Percentiles rank a stretch among this genome's conserved stretches.
These are phyloP conservation scores for Odontothrips loti DNA, from an alignment of 2,888 invertebrate genomes.

Conservation along the genomic window DNA sequence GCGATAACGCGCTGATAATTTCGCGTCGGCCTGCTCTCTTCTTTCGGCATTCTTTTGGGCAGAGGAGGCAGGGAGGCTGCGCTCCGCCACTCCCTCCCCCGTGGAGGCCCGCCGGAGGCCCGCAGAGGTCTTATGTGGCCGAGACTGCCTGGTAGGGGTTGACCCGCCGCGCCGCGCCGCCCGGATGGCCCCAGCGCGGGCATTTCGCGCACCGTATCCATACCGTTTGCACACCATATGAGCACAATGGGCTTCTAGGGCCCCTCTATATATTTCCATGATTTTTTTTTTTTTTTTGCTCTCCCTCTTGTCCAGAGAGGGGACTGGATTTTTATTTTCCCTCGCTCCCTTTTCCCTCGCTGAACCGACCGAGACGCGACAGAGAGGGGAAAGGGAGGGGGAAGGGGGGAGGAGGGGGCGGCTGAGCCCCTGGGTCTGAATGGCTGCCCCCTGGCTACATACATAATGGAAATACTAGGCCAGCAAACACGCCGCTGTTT, in stretches of 20 bases:
- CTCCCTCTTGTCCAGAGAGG: neutral
- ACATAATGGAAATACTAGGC: slow-evolving; percentile 22
- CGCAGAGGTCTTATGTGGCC: neutral
- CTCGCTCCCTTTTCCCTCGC: neutral
- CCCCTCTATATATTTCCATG: slow-evolving; percentile 20
- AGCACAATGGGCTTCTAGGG: neutral
- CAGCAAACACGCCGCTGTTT: slow-evolving; percentile 20
- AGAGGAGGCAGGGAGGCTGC: neutral
- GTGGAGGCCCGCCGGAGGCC: neutral
- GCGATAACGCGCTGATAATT: slow-evolving; percentile 15
- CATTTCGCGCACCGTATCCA: slow-evolving; percentile 8
- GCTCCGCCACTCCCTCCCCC: neutral
- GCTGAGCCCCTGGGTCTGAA: neutral
- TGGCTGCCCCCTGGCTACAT: slow-evolving; percentile 8
- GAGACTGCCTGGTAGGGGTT: neutral
- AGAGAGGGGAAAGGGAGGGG: neutral
- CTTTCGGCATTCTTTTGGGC: slow-evolving; percentile 10
- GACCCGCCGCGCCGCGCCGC: neutral
- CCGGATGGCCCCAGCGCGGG: neutral
- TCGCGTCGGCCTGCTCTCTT: neutral
- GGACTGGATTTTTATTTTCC: neutral
- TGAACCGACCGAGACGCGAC: neutral
- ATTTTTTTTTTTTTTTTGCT: neutral
- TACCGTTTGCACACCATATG: slow-evolving; percentile 26
- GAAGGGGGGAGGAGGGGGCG: neutral